Percentiles rank a stretch among this genome's conserved stretches.
These are phyloP conservation scores for Micrasema longulum DNA, from an alignment of 1,140 invertebrate species.

Conservation along the genomic window DNA sequence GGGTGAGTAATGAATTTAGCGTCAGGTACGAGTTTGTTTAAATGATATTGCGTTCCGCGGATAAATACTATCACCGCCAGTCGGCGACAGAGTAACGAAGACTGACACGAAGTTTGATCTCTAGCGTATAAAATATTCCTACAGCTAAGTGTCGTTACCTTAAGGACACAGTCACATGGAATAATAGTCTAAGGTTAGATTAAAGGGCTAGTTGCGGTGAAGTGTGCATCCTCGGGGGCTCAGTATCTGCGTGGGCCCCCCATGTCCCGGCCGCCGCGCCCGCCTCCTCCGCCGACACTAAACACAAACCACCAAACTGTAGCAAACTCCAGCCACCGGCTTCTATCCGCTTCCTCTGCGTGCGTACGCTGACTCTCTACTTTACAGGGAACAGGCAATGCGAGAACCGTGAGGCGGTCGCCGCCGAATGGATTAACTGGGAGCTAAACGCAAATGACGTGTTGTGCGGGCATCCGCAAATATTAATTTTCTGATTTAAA, in stretches of 20 bases:
- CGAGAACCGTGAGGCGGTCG: too few species aligned
- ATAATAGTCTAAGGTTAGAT: not conserved
- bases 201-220: not conserved
- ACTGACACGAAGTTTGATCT: constrained; percentile 9
- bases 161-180: too few species aligned
- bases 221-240: not conserved
- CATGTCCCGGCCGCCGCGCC: constrained; percentile 52
- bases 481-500: not conserved
- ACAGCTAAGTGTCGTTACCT: constrained; percentile 3
- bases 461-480: not conserved
- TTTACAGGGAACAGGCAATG: too few species aligned
- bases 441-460: constrained; percentile 11
- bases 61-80: too few species aligned
- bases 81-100: not conserved
- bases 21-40: too few species aligned
- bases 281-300: constrained; percentile 53
- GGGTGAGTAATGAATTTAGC: not conserved
- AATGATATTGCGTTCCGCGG: too few species aligned
- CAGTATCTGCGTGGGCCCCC: constrained; percentile 53
- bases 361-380: too few species aligned
- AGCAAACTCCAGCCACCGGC: constrained; percentile 1
- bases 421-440: not conserved
- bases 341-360: too few species aligned
- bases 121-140: constrained; percentile 18
- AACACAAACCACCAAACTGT: constrained; percentile 53